These are phyloP conservation scores for Alcedo atthis DNA, from an alignment of 2,797 vertebrate species.

Conservation along the genomic window DNA sequence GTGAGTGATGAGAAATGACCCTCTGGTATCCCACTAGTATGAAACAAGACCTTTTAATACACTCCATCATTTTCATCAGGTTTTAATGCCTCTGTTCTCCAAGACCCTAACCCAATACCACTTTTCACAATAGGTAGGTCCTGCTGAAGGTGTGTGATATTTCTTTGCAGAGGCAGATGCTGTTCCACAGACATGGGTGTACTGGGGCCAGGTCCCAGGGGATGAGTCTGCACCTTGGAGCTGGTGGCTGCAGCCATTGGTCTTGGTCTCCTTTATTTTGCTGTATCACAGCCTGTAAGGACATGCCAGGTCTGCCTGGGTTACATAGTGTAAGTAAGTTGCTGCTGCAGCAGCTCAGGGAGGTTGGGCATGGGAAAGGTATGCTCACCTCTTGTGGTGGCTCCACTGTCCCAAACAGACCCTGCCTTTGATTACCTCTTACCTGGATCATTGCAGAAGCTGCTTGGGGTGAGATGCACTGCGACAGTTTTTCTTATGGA, in stretches of 20 bases:
- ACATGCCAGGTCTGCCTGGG: accelerated
- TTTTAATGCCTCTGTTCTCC: not conserved
- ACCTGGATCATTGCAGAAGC: not conserved
- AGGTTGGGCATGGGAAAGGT: not conserved
- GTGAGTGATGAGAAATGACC: not conserved
- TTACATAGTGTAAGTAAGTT: not conserved
- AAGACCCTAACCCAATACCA: not conserved
- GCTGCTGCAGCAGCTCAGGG: not conserved
- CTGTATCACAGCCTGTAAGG: not conserved
- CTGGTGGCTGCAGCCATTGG: not conserved
- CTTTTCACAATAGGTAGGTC: not conserved
- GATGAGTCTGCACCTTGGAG: not conserved
- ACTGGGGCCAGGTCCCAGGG: not conserved
- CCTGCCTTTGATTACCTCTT: not conserved
- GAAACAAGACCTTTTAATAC: not conserved
- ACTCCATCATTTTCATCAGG: not conserved
- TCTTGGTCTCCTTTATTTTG: not conserved
- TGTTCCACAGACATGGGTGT: not conserved
- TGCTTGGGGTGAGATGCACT: accelerated
- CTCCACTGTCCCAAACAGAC: accelerated
- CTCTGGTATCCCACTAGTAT: not conserved
- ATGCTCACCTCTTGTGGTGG: not conserved
- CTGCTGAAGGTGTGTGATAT: not conserved
- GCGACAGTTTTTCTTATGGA: not conserved
- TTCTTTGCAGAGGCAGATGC: not conserved